phyloP scores from a whole-genome alignment of 92 coral and sea anemone species.

The Umimayanthus kanabou region DNA sequence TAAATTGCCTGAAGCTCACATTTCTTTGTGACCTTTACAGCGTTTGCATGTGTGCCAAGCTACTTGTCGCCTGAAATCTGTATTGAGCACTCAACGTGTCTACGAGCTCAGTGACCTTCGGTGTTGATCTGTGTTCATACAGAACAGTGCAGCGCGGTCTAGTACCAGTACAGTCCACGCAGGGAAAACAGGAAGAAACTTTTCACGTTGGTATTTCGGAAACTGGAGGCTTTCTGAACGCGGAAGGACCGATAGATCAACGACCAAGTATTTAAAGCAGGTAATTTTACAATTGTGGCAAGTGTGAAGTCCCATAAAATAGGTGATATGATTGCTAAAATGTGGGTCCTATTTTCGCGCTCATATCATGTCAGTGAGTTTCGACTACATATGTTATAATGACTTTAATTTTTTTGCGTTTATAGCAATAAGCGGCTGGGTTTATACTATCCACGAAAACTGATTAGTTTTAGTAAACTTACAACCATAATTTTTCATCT shows the following conservation, averaged over 20 bases:
- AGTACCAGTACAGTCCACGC: not conserved
- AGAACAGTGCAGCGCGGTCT: not conserved
- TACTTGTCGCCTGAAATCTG: not conserved
- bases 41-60: not conserved
- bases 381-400: not conserved
- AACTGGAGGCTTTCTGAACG: not conserved
- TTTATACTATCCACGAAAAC: not conserved
- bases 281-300: not conserved
- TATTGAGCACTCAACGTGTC: not conserved
- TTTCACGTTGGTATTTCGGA: not conserved
- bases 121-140: not conserved
- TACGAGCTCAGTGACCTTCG: not conserved
- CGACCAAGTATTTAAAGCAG: not conserved
- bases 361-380: not conserved
- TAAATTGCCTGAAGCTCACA: slow-evolving; percentile 13
- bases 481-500: not conserved
- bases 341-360: not conserved
- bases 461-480: not conserved
- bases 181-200: not conserved
- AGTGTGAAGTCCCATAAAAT: not conserved
- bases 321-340: not conserved
- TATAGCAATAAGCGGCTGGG: not conserved
- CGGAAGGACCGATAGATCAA: not conserved
- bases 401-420: not conserved
- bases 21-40: slow-evolving; percentile 7